These are phyloP conservation scores for Zygothrica quintamaculata DNA, from an alignment of 2,888 invertebrate genomes.

Conservation along the genomic window DNA sequence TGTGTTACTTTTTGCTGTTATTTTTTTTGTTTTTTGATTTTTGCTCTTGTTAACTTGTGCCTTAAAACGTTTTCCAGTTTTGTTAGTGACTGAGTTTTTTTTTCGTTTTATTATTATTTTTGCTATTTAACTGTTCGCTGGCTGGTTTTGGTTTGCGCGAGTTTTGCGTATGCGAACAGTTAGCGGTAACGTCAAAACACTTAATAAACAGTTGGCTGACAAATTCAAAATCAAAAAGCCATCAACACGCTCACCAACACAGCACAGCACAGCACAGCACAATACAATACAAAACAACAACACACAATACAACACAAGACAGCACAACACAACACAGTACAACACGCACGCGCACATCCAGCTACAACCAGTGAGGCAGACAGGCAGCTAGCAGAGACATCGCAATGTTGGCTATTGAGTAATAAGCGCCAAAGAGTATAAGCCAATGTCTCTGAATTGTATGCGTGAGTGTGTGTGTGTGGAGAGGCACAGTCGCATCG, in stretches of 20 bases:
- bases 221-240: constrained; percentile 78
- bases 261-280: constrained; percentile 1
- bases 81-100: background rate
- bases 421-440: constrained; percentile 70
- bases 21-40: constrained; percentile 3
- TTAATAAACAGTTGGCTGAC: constrained; percentile 81
- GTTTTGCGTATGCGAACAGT: constrained; percentile 68
- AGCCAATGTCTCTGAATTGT: constrained; percentile 27
- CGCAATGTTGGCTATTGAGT: constrained; percentile 69
- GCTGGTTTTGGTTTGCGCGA: constrained; percentile 33
- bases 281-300: no score
- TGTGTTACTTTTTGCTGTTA: background rate
- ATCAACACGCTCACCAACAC: constrained; percentile 60
- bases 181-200: constrained; percentile 79
- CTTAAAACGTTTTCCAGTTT: background rate
- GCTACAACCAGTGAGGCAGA: constrained; percentile 1
- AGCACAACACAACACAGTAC: constrained; percentile 1
- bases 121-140: constrained; percentile 17
- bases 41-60: constrained; percentile 10
- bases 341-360: constrained; percentile 17
- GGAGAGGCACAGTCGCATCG: constrained; percentile 63
- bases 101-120: background rate
- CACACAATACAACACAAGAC: no score
- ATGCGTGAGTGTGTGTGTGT: constrained; percentile 22
- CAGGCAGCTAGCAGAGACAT: constrained; percentile 25